Evolutionary conservation across 2,113 vertebrate species (phyloP), one percentile per base, ranked within the genome.

Genomic region (Saiga tatarica): DNA sequence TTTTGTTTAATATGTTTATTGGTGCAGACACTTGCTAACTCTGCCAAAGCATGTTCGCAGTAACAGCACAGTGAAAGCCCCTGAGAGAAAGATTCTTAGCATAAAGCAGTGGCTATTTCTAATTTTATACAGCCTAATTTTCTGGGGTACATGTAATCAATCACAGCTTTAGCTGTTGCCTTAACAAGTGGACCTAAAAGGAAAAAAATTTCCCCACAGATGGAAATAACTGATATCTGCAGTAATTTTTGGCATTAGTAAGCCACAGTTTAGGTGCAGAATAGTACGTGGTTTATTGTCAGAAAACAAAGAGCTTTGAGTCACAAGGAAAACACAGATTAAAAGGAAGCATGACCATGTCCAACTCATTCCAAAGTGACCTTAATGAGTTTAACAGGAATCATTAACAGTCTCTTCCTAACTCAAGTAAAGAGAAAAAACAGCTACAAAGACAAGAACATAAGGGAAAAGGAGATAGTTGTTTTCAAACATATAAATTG

Each of bases 111-210:
- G n/a, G 16, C 36, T 81, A 71, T n/a, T 98, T 89, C 89, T 71
- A 84, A 95, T 53, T 57, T 79, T 36, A 84, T 17, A 21, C 14
- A 52, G 47, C 5, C 21, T 42, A 74, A n/a, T 47, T 88, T 97
- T 55, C 62, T 28, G 4, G 23, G 14, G 23, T 89, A 39, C 25
- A 4, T 36, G 50, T 39, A 83, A 87, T 92, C 84, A 82, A 96
- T 79, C 84, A 92, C 7, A n/a, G 45, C 30, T 92, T 84, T 47
- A 19, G 74, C 81, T 84, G 52, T 33, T 88, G 36, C 91, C 64
- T 87, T 96, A 81, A 94, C 50, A 97, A 87, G 96, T 42, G n/a
- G 90, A 87, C 23, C 74, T 74, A 87, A n/a, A 15, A 33, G 55
- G 25, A 71, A 94, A 87, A 42, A 85, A 87, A 87, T 62, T 78